Evolutionary conservation across 2,888 invertebrate species (phyloP).

Genomic region (Pharmacophagus antenor): DNA sequence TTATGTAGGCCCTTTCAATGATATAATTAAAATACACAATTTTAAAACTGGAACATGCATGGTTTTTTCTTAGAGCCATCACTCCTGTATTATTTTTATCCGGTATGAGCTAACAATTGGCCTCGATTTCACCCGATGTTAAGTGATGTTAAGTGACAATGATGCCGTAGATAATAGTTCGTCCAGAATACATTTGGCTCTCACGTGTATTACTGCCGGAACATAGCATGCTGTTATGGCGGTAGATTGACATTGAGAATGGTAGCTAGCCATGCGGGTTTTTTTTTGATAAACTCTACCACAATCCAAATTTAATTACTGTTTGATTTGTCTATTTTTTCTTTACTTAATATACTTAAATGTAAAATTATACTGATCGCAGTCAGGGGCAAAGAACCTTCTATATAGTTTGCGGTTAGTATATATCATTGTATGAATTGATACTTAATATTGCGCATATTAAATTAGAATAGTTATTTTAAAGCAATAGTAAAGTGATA

Average conservation of each 20-base stretch:
- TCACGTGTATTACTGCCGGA: too few relatives aligned
- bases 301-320: conserved; percentile 1
- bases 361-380: conserved; percentile 12
- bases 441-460: conserved; percentile 13
- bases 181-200: too few relatives aligned
- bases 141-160: too few relatives aligned
- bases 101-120: too few relatives aligned
- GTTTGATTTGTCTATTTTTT: neutral
- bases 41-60: neutral
- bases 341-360: neutral
- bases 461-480: neutral
- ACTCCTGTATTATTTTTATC: too few relatives aligned
- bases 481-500: neutral
- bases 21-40: neutral
- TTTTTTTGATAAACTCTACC: too few relatives aligned
- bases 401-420: conserved; percentile 22
- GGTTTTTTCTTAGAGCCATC: neutral
- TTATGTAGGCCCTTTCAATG: neutral
- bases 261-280: too few relatives aligned
- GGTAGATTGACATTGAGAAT: too few relatives aligned
- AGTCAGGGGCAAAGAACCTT: conserved; percentile 11
- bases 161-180: too few relatives aligned
- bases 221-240: too few relatives aligned
- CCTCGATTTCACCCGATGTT: too few relatives aligned
- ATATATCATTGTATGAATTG: conserved; percentile 15